phyloP scores from a whole-genome alignment of 1,140 invertebrate genomes.

The Babylonia areolata region DNA sequence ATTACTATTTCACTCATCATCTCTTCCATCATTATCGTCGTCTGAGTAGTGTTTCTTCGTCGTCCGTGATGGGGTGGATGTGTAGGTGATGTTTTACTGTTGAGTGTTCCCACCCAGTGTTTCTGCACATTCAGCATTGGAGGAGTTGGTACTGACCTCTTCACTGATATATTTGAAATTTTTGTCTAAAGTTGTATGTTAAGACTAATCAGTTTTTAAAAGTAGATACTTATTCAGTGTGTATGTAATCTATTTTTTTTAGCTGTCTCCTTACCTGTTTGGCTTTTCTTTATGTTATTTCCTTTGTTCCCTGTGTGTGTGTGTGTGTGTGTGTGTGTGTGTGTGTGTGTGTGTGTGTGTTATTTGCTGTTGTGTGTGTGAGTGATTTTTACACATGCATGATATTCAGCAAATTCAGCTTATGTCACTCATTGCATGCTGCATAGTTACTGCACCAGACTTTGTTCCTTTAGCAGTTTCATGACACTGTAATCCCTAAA shows the following conservation, averaged over 20 bases:
- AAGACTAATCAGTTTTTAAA: not conserved
- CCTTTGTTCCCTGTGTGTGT: not conserved
- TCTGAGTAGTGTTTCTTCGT: not conserved
- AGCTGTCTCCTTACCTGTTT: not conserved
- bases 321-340: not conserved
- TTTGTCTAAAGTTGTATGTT: not conserved
- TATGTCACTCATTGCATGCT: not conserved
- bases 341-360: not conserved
- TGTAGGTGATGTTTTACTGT: constrained; percentile 1
- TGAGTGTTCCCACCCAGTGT: not conserved
- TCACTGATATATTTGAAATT: not conserved
- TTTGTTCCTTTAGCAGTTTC: not conserved
- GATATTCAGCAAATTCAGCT: not conserved
- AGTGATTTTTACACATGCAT: not conserved
- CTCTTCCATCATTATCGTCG: constrained; percentile 44
- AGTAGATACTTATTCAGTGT: no score
- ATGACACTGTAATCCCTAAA: no score
- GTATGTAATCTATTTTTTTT: no score
- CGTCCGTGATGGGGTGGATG: not conserved
- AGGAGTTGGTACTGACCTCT: not conserved
- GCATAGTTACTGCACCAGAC: not conserved
- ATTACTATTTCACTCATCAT: constrained; percentile 49
- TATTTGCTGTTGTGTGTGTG: no score
- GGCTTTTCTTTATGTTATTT: not conserved
- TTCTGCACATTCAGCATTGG: not conserved